Base-by-base conservation (phyloP, 2,888 invertebrate species). In the Leistus spinibarbis region DNA sequence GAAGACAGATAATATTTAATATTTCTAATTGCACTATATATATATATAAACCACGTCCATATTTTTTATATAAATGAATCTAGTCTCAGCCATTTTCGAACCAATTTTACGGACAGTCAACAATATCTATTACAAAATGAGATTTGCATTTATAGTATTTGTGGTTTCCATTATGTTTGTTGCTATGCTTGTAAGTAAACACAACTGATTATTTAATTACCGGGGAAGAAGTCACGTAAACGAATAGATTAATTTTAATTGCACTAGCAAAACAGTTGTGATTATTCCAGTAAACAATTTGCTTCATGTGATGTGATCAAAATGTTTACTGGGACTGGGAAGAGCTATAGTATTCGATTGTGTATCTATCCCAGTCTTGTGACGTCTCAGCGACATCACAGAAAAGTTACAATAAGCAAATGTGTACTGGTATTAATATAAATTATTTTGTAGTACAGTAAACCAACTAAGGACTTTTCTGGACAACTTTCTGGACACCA, bases 181-280 rank as follows among this genome's bases (percentile, higher is more conserved):
- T 56, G 65, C 19, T n/a, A 65, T 40, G 56, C 27, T 72, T 56
- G 72, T 72, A 66, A 72, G 72, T 56, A 13, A 10, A 5, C 10
- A 19, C n/a, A n/a, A n/a, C n/a, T n/a, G n/a, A n/a, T n/a, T n/a
- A n/a, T n/a, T n/a, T n/a, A n/a, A n/a, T n/a, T n/a, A n/a, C n/a
- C n/a, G n/a, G n/a, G n/a, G n/a, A n/a, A n/a, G n/a, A n/a, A n/a
- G n/a, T n/a, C n/a, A n/a, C n/a, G n/a, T n/a, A n/a, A n/a, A n/a
- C n/a, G n/a, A n/a, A n/a, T n/a, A n/a, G n/a, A n/a, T n/a, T 62
- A 9, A 62, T 62, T 62, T 62, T 62, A 20, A 62, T 5, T 62
- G 13, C 5, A 54, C 3, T 54, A 16, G 3, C 17, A 54, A 1
- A 54, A 54, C 2, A 3, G 54, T 54, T 54, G 13, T 54, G n/a